A percentile compares a stretch with the other conserved stretches of the same genome.
Evolutionary conservation across 2,888 invertebrate genomes (phyloP).

Genomic region (Machimus atricapillus): DNA sequence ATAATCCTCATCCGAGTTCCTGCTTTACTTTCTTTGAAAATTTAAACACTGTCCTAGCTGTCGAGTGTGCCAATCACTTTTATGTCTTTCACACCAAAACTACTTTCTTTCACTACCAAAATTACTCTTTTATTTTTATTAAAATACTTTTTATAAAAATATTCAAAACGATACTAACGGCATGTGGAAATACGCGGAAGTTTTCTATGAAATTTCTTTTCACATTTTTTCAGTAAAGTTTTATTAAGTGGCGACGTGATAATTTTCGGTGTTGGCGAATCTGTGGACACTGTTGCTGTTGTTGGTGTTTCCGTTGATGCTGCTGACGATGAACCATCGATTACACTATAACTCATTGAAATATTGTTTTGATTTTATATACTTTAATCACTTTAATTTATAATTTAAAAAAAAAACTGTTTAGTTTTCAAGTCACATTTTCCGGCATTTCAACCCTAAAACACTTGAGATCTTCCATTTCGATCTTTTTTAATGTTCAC

Average conservation of each 20-base stretch:
- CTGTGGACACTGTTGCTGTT: neutral
- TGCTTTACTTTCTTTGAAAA: neutral
- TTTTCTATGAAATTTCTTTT: conserved; percentile 52
- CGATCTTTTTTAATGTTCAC: neutral
- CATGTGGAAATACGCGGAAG: conserved; percentile 62
- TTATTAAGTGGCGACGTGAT: conserved; percentile 39
- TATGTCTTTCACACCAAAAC: neutral
- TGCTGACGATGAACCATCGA: neutral
- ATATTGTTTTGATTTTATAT: neutral
- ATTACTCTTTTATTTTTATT: neutral
- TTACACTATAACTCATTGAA: conserved; percentile 22
- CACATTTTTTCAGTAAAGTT: conserved; percentile 42
- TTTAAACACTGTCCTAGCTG: neutral
- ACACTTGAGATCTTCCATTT: neutral
- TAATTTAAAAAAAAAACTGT: neutral
- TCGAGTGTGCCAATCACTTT: neutral
- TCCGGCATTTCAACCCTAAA: neutral
- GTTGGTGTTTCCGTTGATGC: conserved; percentile 6
- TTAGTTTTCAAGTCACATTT: neutral
- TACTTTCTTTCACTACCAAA: neutral
- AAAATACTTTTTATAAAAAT: conserved; percentile 8
- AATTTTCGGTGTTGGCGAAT: conserved; percentile 21
- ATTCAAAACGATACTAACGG: conserved; percentile 58
- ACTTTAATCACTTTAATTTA: neutral
- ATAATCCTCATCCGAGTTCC: conserved; percentile 13